Evolutionary conservation across 92 coral and sea anemone genomes (phyloP).

Genomic region (Umimayanthus chanpuru): DNA sequence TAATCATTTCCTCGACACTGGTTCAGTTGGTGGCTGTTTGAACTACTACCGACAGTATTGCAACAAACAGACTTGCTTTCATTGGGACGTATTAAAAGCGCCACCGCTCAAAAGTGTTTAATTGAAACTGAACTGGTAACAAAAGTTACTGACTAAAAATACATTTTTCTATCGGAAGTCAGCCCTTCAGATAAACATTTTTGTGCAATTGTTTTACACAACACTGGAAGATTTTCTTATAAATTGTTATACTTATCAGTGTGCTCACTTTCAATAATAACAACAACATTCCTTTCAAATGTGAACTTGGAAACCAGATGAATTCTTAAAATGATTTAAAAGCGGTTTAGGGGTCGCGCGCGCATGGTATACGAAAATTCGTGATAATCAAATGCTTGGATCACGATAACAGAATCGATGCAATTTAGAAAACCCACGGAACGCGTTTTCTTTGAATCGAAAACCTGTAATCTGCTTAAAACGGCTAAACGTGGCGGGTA

Average conservation of each 20-base stretch:
- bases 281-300: conserved; percentile 23
- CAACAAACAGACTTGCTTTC: not conserved
- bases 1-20: not conserved
- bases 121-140: not conserved
- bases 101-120: not conserved
- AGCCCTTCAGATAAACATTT: not conserved
- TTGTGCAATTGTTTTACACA: conserved; percentile 20
- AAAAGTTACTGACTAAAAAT: no score
- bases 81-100: not conserved
- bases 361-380: not conserved
- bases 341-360: not conserved
- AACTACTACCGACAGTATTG: not conserved
- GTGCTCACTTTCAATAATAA: not conserved
- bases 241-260: not conserved
- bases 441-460: not conserved
- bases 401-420: not conserved
- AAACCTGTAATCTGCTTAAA: not conserved
- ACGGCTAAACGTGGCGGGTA: not conserved
- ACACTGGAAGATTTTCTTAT: not conserved
- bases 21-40: not conserved
- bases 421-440: not conserved
- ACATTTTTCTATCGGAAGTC: not conserved
- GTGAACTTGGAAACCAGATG: not conserved
- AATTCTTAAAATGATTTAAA: not conserved
- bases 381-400: not conserved